Evolutionary conservation across 2,888 invertebrate species (phyloP), one percentile per base, ranked within the genome.

Genomic region (Mystacides longicornis): DNA sequence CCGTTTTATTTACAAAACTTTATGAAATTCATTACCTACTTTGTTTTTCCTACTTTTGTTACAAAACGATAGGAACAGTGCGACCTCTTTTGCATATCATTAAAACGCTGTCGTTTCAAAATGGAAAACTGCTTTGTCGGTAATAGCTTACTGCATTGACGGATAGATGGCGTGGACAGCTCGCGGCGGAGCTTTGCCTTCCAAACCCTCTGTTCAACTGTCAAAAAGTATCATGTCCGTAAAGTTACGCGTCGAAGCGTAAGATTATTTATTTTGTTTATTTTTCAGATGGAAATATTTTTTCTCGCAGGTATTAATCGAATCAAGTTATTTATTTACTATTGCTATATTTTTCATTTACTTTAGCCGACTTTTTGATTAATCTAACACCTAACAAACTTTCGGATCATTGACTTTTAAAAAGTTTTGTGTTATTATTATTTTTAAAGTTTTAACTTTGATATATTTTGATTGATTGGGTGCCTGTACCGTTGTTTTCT

Each of bases 281-380:
- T 55, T 57, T 52, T 57, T 56, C 60, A 59, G 59, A 59, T 59
- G 59, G 59, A 59, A 52, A 37, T 52, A 37, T 23, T 33, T 51
- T 54, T 54, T 49, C 45, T 57, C 51, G 42, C 52, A 42, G 59
- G 59, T 59, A 59, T 54, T 54, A 51, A 54, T 52, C 31, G 23
- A 50, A 23, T 47, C 51, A 22, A 54, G 46, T 51, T 54, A 49
- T 49, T 51, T 48, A 22, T 51, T 56, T 52, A 16, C 48, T 23
- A 33, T 31, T 47, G 21, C 21, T 22, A 9, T 49, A 49, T 23
- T 9, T 46, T 48, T 48, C 23, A 3, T 23, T 48, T 21, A 23
- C 11, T n/a, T n/a, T n/a, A n/a, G n/a, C n/a, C n/a, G n/a, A n/a
- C n/a, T n/a, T n/a, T n/a, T n/a, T n/a, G n/a, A n/a, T n/a, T n/a